phyloP scores from a whole-genome alignment of 2,888 invertebrate genomes.

The Cephus runcator region DNA sequence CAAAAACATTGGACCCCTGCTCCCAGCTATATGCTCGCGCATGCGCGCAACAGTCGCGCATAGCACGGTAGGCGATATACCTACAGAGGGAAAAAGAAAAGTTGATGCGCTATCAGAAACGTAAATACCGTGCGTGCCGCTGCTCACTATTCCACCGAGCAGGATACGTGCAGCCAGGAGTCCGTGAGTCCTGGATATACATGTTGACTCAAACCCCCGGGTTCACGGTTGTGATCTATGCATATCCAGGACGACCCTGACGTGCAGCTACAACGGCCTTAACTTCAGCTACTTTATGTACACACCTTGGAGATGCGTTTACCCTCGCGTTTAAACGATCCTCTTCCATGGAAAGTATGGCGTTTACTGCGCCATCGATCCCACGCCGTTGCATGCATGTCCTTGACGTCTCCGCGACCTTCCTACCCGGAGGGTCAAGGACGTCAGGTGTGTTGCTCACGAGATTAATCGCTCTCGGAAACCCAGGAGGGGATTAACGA shows the following conservation, averaged over 20 bases:
- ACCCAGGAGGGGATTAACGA: neutral
- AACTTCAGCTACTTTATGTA: neutral
- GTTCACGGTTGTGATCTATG: neutral
- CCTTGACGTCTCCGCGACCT: slow-evolving; percentile 38
- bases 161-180: neutral
- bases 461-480: slow-evolving; percentile 36
- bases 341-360: neutral
- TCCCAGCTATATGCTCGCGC: neutral
- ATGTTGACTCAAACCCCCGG: neutral
- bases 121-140: neutral
- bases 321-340: slow-evolving; percentile 2
- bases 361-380: neutral
- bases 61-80: neutral
- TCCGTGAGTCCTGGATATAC: neutral
- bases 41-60: neutral
- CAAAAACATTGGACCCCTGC: neutral
- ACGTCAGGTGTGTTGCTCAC: slow-evolving; percentile 34
- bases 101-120: neutral
- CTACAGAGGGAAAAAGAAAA: neutral
- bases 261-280: neutral
- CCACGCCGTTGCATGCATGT: slow-evolving; percentile 35
- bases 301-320: neutral
- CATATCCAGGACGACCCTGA: neutral
- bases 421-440: slow-evolving; percentile 36
- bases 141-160: neutral